Evolutionary conservation across 2,113 vertebrate genomes (phyloP).

Genomic region (Pachypanchax playfairii): DNA sequence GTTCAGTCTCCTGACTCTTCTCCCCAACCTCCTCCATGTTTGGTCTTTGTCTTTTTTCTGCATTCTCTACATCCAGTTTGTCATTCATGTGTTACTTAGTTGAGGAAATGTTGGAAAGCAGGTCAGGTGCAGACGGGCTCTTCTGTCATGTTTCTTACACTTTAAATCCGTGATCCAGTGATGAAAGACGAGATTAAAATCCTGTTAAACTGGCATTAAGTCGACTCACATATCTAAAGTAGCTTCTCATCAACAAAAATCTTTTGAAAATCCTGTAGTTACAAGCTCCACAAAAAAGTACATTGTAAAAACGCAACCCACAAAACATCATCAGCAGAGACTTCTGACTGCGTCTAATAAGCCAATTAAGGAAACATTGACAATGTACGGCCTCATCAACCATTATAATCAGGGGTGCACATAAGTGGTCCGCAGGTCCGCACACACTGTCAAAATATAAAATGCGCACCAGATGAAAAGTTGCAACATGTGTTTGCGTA

Average conservation of each 20-base stretch:
- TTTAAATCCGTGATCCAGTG: conserved; percentile 5
- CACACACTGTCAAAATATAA: too few species aligned
- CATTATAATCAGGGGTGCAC: too few species aligned
- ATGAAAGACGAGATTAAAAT: conserved; percentile 32
- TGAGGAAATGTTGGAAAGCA: conserved; percentile 21
- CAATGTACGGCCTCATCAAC: too few species aligned
- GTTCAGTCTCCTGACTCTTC: conserved; percentile 14
- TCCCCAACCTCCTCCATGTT: conserved; percentile 1
- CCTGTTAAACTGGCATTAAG: conserved; percentile 36
- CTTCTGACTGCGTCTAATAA: not conserved
- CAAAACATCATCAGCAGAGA: conserved; percentile 22
- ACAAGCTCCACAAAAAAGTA: too few species aligned
- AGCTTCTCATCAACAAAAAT: conserved; percentile 10
- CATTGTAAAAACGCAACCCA: too few species aligned
- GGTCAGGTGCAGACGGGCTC: conserved; percentile 6
- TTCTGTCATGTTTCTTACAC: not conserved
- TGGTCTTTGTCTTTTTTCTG: conserved; percentile 6
- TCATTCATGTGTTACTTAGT: conserved; percentile 18
- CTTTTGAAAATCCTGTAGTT: conserved; percentile 16
- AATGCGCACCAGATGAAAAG: too few species aligned
- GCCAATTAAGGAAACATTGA: too few species aligned
- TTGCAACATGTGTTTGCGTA: too few species aligned
- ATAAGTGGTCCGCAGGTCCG: too few species aligned
- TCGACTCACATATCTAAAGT: conserved; percentile 29
- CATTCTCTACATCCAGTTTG: conserved; percentile 1